Evolutionary conservation across 1,140 invertebrate species (phyloP), one percentile per base, ranked within the genome.

Genomic region (Aphis gossypii): DNA sequence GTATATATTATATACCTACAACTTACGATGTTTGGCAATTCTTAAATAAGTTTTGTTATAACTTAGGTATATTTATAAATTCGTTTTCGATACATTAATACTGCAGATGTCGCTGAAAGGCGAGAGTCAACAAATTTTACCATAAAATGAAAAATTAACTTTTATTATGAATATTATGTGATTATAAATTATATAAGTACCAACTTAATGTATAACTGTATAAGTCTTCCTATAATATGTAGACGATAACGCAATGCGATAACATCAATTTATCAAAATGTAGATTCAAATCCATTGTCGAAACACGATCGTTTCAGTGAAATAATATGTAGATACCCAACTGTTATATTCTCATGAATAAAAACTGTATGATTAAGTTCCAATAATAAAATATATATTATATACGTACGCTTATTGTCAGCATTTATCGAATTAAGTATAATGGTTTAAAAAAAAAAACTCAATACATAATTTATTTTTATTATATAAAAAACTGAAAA

Each of bases 391-490:
- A 84, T 23, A 23, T 41, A 41, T 84, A 41, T 84, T 41, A 41
- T 84, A 84, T 30, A 87, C 84, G 84, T 46, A 87, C 84, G 41
- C 84, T 87, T 87, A 46, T 48, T 68, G 60, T 68, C 60, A 87
- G 41, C 44, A 87, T 87, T 87, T 46, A 87, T 87, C 84, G 30
- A 87, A 87, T 87, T 87, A 87, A 48, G 44, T 87, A 84, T 23
- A 38, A 68, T 68, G 60, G 60, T 30, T 68, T 68, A 30, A 68
- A 68, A 68, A 60, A 60, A 60, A n/a, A 30, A 46, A 87, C 11
- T 87, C 41, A 87, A 46, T 84, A 48, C 30, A 87, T 87, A 87
- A 48, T 87, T 87, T 46, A 46, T 87, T 87, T 87, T 87, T 87
- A 87, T 87, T 87, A n/a, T 18, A 87, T 48, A 25, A 46, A 87